Base-by-base conservation (phyloP, 2,113 vertebrate species). In the Oxygymnocypris stewartii region DNA sequence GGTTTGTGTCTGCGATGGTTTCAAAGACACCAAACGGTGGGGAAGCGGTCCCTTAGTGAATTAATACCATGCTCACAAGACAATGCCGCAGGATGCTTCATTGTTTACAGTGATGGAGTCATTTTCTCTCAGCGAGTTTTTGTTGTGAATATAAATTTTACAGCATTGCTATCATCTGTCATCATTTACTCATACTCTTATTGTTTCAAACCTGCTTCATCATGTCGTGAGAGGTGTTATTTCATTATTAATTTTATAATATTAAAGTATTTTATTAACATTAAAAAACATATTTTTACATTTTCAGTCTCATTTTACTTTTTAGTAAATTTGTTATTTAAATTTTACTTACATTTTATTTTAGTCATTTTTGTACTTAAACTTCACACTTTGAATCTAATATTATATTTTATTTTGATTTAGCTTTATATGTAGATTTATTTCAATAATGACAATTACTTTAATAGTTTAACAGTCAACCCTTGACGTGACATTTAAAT, bases 11-110 rank as follows among this genome's bases (percentile, higher is more conserved):
- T 76, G 23, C 5, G 6, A 76, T 25, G 73, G n/a, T 8, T 76
- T 76, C 73, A 25, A 75, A 75, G 73, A 75, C 42, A 76, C n/a
- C 73, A 47, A 14, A 47, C 73, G 1, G 12, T 47, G 73, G 73
- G 42, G 73, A 76, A 75, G 16, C n/a, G n/a, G 23, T 44, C 11
- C 37, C 69, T 23, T 10, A 42, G 3, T 40, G 69, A 73, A 73
- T 23, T 11, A 42, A 73, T 42, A 23, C 69, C 18, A 9, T 73
- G 35, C 18, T 10, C 3, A 9, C 7, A 42, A 40, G 16, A 40
- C 35, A 40, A 18, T 71, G 67, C 67, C 1, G 31, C 67, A 40
- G 35, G 69, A 73, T 40, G 35, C 69, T 73, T 73, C 69, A 20
- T 23, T 73, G 18, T 40, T 73, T 73, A 23, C 31, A 73, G 35